phyloP scores from a whole-genome alignment of 2,113 vertebrate species.

The Mandrillus leucophaeus region DNA sequence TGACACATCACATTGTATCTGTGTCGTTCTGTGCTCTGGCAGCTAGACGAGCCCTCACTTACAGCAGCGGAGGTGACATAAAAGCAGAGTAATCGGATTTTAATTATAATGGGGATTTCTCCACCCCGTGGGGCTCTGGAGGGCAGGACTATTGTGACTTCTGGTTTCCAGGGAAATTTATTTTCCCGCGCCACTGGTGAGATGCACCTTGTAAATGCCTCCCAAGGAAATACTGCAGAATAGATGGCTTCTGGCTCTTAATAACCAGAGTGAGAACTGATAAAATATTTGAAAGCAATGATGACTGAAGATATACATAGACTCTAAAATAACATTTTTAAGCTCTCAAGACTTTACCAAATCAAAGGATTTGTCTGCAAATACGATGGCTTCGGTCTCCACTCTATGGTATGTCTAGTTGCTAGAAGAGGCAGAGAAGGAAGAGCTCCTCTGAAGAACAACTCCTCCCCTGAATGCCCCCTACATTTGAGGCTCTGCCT shows the following conservation, averaged over 20 bases:
- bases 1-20: slow-evolving; percentile 65
- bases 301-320: neutral
- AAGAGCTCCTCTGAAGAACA: neutral
- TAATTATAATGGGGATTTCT: slow-evolving; percentile 77
- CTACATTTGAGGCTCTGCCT: neutral
- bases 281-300: neutral
- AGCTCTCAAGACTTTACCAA: neutral
- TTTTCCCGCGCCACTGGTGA: neutral
- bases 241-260: neutral
- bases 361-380: slow-evolving; percentile 36
- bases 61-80: slow-evolving; percentile 51
- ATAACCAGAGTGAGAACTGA: slow-evolving; percentile 7
- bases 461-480: neutral
- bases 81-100: slow-evolving; percentile 36
- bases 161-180: slow-evolving; percentile 48
- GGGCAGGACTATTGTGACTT: slow-evolving; percentile 64
- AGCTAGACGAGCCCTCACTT: slow-evolving; percentile 42
- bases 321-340: neutral
- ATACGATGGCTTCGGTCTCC: neutral
- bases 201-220: neutral
- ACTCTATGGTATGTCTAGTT: neutral
- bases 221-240: neutral
- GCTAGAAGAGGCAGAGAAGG: neutral
- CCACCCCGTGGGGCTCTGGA: slow-evolving; percentile 40
- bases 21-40: slow-evolving; percentile 57